phyloP scores from a whole-genome alignment of 2,888 invertebrate species.

The Hydraecia micacea region DNA sequence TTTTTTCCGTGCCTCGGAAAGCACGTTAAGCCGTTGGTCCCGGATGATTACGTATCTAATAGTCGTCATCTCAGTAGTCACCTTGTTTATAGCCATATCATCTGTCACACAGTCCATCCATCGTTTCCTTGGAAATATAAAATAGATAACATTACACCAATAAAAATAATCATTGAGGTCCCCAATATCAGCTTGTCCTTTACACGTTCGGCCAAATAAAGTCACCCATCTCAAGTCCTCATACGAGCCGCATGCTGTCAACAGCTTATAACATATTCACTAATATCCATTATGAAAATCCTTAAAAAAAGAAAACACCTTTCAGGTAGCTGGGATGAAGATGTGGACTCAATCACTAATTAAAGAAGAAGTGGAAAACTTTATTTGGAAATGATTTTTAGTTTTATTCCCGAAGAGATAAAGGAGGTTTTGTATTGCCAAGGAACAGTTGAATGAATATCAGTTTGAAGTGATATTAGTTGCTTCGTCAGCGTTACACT shows the following conservation, averaged over 20 bases:
- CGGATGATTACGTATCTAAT: no score
- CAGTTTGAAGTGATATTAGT: conserved; percentile 49
- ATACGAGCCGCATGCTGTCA: conserved; percentile 55
- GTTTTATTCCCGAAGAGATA: background rate
- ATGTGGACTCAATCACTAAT: conserved; percentile 77
- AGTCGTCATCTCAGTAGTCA: no score
- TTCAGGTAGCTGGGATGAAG: conserved; percentile 77
- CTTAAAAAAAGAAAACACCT: conserved; percentile 64
- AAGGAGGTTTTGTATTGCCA: conserved; percentile 11
- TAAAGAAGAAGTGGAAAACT: conserved; percentile 57
- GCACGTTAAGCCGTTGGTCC: no score
- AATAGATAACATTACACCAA: no score
- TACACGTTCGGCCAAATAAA: conserved; percentile 18
- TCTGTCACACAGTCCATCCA: no score
- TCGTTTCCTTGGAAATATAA: no score
- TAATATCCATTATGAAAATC: conserved; percentile 67
- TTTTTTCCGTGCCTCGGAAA: no score
- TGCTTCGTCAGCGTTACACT: conserved; percentile 67
- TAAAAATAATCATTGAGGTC: background rate
- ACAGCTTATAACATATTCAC: conserved; percentile 51
- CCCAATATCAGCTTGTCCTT: background rate
- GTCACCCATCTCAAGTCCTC: background rate
- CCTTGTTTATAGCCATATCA: no score
- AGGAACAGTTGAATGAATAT: conserved; percentile 27
- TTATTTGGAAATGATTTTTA: conserved; percentile 6